These are phyloP conservation scores for Euura lappo DNA, from an alignment of 1,140 invertebrate species.

Conservation along the genomic window DNA sequence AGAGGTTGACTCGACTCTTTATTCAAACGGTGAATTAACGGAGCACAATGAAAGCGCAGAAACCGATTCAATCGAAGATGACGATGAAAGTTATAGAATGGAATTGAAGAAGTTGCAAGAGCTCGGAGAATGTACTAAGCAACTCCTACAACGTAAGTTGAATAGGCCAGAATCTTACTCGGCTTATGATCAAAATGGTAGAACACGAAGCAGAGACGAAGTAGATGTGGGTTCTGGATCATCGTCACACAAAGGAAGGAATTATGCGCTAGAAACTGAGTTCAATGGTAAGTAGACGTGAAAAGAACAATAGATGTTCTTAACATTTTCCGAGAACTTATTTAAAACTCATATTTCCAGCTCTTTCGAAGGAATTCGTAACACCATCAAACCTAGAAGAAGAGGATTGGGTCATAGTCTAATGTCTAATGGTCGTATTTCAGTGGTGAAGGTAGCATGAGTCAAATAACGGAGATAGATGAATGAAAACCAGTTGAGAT, in stretches of 20 bases:
- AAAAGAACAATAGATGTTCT: too few relatives aligned
- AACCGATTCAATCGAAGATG: slow-evolving; percentile 34
- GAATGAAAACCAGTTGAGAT: too few relatives aligned
- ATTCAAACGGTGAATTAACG: background rate
- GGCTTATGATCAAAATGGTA: background rate
- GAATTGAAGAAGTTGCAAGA: slow-evolving; percentile 48
- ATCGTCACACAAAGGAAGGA: background rate
- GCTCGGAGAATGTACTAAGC: slow-evolving; percentile 49
- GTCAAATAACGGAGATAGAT: background rate
- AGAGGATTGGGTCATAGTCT: slow-evolving; percentile 51
- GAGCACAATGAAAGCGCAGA: slow-evolving; percentile 23
- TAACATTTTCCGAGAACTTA: too few relatives aligned
- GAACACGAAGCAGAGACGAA: background rate
- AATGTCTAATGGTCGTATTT: background rate
- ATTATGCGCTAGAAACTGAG: slow-evolving; percentile 37
- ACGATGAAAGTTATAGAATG: slow-evolving; percentile 48
- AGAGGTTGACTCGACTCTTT: background rate
- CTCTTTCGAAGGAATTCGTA: slow-evolving; percentile 48
- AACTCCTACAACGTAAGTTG: slow-evolving; percentile 38
- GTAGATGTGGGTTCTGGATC: background rate
- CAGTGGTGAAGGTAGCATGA: background rate
- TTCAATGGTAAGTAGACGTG: slow-evolving; percentile 44
- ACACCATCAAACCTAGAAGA: slow-evolving; percentile 44
- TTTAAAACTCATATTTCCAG: slow-evolving; percentile 33
- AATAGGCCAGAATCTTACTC: slow-evolving; percentile 10